Conservation (phyloP, 2,113 vertebrate genomes). For the Thamnophis sirtalis region DNA sequence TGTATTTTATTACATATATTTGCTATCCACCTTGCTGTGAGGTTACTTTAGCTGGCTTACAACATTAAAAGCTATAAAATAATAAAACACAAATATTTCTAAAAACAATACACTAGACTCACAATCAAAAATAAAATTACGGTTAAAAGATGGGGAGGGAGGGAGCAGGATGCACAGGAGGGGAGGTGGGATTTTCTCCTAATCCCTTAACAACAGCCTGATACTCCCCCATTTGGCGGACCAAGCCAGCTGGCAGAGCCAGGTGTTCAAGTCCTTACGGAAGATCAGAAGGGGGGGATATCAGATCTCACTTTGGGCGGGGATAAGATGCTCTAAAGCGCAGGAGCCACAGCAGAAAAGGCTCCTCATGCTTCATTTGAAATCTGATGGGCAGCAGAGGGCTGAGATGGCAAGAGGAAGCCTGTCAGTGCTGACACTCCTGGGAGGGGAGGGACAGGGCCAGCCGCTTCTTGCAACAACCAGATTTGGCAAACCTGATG, state of each 20-base stretch:
- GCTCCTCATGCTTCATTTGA: background rate
- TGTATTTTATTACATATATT: background rate
- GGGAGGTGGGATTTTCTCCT: background rate
- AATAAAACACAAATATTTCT: background rate
- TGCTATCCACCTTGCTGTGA: background rate
- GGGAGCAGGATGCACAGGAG: background rate
- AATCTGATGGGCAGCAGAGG: slow-evolving; percentile 8
- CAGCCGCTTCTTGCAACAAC: too few relatives aligned
- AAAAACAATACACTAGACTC: background rate
- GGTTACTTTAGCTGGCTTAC: background rate
- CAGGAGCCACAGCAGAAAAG: background rate
- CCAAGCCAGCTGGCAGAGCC: background rate
- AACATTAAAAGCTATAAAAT: too few relatives aligned
- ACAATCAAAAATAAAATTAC: background rate
- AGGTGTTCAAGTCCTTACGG: background rate
- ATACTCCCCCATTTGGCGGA: background rate
- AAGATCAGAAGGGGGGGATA: background rate
- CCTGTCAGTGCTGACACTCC: background rate
- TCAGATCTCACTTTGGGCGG: background rate
- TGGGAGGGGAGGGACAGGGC: too few relatives aligned
- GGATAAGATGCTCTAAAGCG: background rate
- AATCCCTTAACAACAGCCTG: background rate
- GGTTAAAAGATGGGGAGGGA: background rate
- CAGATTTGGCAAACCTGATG: too few relatives aligned
- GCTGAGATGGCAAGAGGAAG: slow-evolving; percentile 15